phyloP scores from a whole-genome alignment of 1,140 invertebrate genomes.

The Orussus abietinus region DNA sequence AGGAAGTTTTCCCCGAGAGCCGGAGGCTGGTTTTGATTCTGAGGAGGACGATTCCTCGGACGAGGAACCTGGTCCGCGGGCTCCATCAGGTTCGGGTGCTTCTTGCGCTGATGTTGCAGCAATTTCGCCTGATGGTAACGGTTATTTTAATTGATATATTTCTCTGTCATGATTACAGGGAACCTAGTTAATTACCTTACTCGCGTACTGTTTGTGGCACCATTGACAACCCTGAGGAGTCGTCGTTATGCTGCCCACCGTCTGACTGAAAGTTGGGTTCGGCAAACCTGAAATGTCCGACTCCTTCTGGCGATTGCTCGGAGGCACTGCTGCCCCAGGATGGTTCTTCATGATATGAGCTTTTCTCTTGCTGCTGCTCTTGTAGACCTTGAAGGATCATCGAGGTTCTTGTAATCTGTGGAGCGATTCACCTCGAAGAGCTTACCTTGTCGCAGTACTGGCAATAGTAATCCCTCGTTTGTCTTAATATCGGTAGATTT shows the following conservation, averaged over 20 bases:
- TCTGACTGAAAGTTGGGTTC: slow-evolving; percentile 66
- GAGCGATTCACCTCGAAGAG: too few species aligned
- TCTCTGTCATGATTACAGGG: too few species aligned
- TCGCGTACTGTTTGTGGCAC: slow-evolving; percentile 83
- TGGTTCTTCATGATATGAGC: slow-evolving; percentile 83
- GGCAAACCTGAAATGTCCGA: slow-evolving; percentile 52
- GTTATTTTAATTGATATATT: neutral
- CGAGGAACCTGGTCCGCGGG: slow-evolving; percentile 48
- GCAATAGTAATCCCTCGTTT: slow-evolving; percentile 80
- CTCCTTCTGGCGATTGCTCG: slow-evolving; percentile 57
- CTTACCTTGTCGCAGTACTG: slow-evolving; percentile 78
- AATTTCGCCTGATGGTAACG: slow-evolving; percentile 64
- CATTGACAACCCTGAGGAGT: slow-evolving; percentile 72
- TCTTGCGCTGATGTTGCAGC: slow-evolving; percentile 75
- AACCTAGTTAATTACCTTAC: too few species aligned
- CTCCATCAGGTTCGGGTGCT: slow-evolving; percentile 58
- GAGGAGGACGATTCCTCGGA: slow-evolving; percentile 40
- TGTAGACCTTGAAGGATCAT: slow-evolving; percentile 62
- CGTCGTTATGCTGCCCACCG: slow-evolving; percentile 70
- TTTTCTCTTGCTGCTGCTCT: slow-evolving; percentile 81
- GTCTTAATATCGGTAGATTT: slow-evolving; percentile 75
- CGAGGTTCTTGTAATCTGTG: neutral
- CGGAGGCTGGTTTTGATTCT: slow-evolving; percentile 40
- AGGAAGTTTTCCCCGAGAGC: slow-evolving; percentile 33
- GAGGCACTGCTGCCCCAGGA: slow-evolving; percentile 70